Conservation (phyloP, 1,140 invertebrate species). For the Dryas iulia region DNA sequence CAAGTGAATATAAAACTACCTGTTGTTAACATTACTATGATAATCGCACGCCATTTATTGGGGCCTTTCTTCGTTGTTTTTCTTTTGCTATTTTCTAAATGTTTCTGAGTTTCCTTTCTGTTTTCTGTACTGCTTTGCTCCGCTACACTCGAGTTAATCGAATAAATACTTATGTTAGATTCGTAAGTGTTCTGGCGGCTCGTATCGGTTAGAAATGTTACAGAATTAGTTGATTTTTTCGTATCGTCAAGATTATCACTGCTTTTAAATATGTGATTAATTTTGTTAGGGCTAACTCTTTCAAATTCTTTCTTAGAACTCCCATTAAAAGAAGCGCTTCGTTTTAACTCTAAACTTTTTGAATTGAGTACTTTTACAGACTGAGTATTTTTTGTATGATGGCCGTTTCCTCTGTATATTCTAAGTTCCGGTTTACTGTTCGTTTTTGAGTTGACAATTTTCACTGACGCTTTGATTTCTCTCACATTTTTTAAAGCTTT, state of each 20-base stretch:
- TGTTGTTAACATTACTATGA: constrained; percentile 81
- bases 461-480: constrained; percentile 55
- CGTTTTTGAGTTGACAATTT: constrained; percentile 38
- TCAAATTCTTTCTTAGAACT: constrained; percentile 27
- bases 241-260: constrained; percentile 31
- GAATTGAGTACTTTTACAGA: constrained; percentile 34
- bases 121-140: constrained; percentile 7
- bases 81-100: not conserved
- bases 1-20: constrained; percentile 78
- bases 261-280: constrained; percentile 47
- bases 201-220: constrained; percentile 11
- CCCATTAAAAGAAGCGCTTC: constrained; percentile 59
- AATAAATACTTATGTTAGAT: constrained; percentile 49
- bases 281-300: constrained; percentile 10
- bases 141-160: constrained; percentile 42
- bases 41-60: constrained; percentile 81
- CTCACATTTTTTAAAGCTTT: constrained; percentile 76
- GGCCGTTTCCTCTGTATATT: constrained; percentile 55
- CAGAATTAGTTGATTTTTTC: not conserved
- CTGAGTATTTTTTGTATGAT: constrained; percentile 37
- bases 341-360: constrained; percentile 39
- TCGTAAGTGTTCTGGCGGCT: constrained; percentile 20
- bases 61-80: constrained; percentile 50
- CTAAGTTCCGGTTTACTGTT: constrained; percentile 50
- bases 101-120: not conserved